Evolutionary conservation across 2,888 invertebrate genomes (phyloP), one percentile per base, ranked within the genome.

Genomic region (Caenorhabditis sp.): DNA sequence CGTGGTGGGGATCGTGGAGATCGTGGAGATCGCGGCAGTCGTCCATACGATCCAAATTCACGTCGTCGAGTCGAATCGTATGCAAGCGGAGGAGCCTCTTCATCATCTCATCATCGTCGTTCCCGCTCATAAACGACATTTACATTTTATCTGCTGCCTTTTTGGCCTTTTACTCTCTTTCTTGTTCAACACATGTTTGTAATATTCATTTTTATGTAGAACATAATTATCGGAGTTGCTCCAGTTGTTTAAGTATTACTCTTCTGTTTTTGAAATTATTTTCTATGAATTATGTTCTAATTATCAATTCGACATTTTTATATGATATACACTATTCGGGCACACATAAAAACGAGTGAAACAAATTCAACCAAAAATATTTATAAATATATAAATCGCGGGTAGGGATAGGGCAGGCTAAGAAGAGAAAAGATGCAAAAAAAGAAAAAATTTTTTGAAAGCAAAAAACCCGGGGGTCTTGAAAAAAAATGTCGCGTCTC

Each of bases 1-100:
- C 23, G 60, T n/a, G 60, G 27, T 1, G 21, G 43, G 12, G 10
- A 20, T n/a, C n/a, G 57, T 27, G 50, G 52, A 52, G 62, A 31
- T 31, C 31, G 67, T 62, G 62, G 52, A 7, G 62, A 58, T 20
- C 54, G 70, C 1, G 36, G 50, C 25, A 56, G 67, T 36, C 72
- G 72, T 38, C 72, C 72, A 38, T 72, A 72, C 49, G 68, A 72
- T 49, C 67, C 72, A 23, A 25, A 23, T 20, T 49, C 38, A 62
- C 63, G 72, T 56, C 63, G 72, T 38, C 72, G 72, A 8, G 72
- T 72, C 23, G 72, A 64, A 17, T 72, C 72, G 7, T 72, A 72
- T 49, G 72, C 64, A 31, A 57, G 53, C 4, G 65, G 70, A 1
- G 59, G 17, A 20, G 17, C n/a, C 12, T 25, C 58, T 8, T 58